Base-by-base conservation (phyloP, 2,888 invertebrate species). In the Lysandra bellargus region DNA sequence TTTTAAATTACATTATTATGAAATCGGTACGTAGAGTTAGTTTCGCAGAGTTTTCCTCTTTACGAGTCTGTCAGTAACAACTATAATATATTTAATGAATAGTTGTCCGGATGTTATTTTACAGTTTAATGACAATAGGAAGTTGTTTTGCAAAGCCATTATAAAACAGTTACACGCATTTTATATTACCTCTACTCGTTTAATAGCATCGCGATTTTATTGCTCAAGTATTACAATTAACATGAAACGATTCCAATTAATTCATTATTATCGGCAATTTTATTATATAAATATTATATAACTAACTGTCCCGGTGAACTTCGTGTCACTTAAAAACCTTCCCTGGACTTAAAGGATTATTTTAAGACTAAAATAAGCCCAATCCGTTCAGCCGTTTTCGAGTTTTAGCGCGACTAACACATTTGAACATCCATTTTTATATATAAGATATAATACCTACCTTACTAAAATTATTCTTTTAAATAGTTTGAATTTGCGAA, bases 121-220 rank as follows among this genome's bases (percentile, higher is more conserved):
- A 69, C 69, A 37, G 33, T 37, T 14, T 69, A 69, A 37, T 37
- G 69, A 69, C 69, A 69, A 6, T 69, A 14, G 69, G 69, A 69
- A 33, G 69, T 69, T 69, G 33, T 69, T 69, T 69, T 69, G 64
- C 33, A 69, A 69, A 69, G 14, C 33, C 14, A 33, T 69, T 69
- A 69, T 69, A 69, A 69, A 69, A 69, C 69, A 69, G 69, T 69
- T 69, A 69, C 33, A 17, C 14, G 69, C 23, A 69, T 69, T 69
- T 33, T 69, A 69, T 69, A 37, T 33, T 69, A 4, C 33, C 69
- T 69, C 69, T 69, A 37, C 5, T 37, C 6, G 33, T 69, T 69
- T 69, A 69, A 37, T 69, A 69, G 33, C 33, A 33, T 12, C 5
- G 14, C 14, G 5, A 17, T 57, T 57, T 69, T 69, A 69, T 69